A percentile compares a stretch with the other conserved stretches of the same genome.
phyloP scores from a whole-genome alignment of 2,797 vertebrate species.

The Rhincodon typus region DNA sequence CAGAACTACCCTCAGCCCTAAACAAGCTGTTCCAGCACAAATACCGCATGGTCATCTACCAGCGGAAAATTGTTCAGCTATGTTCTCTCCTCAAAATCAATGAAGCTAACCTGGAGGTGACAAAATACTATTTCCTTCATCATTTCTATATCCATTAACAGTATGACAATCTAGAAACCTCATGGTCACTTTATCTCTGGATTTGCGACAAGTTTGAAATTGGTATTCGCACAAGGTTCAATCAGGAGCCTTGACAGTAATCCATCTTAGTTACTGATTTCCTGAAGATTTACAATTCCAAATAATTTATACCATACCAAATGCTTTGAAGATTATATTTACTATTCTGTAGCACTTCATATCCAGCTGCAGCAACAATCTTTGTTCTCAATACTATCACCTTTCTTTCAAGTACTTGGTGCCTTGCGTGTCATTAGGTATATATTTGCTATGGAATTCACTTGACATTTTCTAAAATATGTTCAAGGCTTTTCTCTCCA shows the following conservation, averaged over 20 bases:
- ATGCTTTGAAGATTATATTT: neutral
- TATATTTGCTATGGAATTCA: neutral
- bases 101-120: neutral
- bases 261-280: neutral
- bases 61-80: no score
- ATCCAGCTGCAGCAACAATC: neutral
- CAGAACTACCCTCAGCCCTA: no score
- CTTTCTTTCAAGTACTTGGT: neutral
- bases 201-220: neutral
- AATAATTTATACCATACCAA: neutral
- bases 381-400: neutral
- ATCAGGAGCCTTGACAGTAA: neutral
- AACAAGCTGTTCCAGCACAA: no score
- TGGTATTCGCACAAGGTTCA: neutral
- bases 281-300: neutral
- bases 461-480: slow-evolving; percentile 22
- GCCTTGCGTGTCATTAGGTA: neutral
- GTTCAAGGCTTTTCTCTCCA: neutral
- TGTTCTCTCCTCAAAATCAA: no score
- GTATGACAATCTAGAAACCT: neutral
- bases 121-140: neutral
- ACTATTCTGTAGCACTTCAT: neutral
- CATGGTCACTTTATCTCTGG: neutral
- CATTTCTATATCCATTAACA: neutral
- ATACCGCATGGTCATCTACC: no score